These are phyloP conservation scores for Dolichomitus sp. DNA, from an alignment of 2,888 invertebrate species.

Conservation along the genomic window DNA sequence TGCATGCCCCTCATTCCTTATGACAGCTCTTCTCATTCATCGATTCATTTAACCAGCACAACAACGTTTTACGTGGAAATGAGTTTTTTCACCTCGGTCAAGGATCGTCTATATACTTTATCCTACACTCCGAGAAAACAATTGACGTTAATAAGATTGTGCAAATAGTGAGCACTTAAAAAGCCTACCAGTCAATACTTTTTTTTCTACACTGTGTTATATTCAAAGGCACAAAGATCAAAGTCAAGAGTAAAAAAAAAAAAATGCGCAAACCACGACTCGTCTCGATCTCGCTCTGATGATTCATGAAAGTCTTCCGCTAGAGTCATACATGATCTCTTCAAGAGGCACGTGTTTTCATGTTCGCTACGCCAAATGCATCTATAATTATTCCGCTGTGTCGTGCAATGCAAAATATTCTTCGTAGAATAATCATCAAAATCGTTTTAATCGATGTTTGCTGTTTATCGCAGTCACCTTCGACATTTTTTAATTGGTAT, in stretches of 20 bases:
- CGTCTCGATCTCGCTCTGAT: slow-evolving; percentile 27
- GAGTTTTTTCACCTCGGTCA: slow-evolving; percentile 47
- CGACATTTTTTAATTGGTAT: slow-evolving; percentile 9
- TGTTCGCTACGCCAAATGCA: slow-evolving; percentile 59
- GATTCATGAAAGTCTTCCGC: slow-evolving; percentile 53
- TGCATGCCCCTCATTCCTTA: not conserved
- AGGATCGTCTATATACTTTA: slow-evolving; percentile 16
- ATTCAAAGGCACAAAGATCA: slow-evolving; percentile 19
- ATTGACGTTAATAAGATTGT: slow-evolving; percentile 41
- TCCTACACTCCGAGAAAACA: slow-evolving; percentile 28
- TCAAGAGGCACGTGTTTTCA: slow-evolving; percentile 31
- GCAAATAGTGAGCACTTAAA: slow-evolving; percentile 18
- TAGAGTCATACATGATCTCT: slow-evolving; percentile 36
- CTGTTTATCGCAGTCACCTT: slow-evolving; percentile 21
- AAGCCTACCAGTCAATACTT: not conserved
- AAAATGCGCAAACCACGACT: not conserved
- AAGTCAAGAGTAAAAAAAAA: slow-evolving; percentile 27
- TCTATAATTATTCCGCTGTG: slow-evolving; percentile 54
- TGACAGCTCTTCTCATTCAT: slow-evolving; percentile 49
- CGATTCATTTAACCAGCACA: slow-evolving; percentile 37
- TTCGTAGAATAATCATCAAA: slow-evolving; percentile 53
- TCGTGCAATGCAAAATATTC: slow-evolving; percentile 38
- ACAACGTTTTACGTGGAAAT: slow-evolving; percentile 38
- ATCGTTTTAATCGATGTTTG: slow-evolving; percentile 16
- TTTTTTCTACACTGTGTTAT: not conserved